Conservation (phyloP, 1,140 invertebrate species). For the Wiebesia pumilae region DNA sequence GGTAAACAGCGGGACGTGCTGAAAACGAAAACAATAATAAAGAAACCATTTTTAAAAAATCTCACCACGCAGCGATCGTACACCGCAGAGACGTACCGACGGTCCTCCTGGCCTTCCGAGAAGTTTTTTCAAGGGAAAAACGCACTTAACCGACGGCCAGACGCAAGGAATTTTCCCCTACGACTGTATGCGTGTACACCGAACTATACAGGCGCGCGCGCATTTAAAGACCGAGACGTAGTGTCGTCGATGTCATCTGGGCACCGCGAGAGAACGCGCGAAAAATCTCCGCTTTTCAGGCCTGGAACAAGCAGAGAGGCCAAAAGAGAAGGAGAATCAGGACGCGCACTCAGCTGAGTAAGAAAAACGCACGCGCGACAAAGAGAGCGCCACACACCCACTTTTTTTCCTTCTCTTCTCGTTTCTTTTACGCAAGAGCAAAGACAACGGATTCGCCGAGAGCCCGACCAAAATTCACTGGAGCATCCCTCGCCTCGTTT, state of each 20-base stretch:
- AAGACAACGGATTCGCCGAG: neutral
- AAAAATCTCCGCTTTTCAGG: neutral
- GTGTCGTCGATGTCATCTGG: neutral
- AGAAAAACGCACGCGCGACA: conserved; percentile 25
- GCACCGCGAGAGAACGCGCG: neutral
- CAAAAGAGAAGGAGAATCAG: neutral
- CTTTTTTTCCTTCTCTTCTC: neutral
- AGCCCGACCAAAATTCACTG: neutral
- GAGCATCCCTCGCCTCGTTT: neutral
- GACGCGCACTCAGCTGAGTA: conserved; percentile 40
- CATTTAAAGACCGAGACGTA: neutral
- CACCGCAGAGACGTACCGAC: no score
- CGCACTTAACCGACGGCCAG: no score
- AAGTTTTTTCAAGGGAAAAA: no score
- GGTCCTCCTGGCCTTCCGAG: no score
- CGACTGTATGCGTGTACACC: neutral
- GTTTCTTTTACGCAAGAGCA: neutral
- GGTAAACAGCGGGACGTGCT: neutral
- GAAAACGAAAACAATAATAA: conserved; percentile 18
- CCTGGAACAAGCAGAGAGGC: neutral
- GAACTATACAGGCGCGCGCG: neutral
- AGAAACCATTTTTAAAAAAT: neutral
- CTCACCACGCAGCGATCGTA: neutral
- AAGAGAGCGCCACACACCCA: conserved; percentile 2
- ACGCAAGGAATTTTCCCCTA: no score